phyloP scores from a whole-genome alignment of 2,797 vertebrate species.

The Benthosema pterotum region DNA sequence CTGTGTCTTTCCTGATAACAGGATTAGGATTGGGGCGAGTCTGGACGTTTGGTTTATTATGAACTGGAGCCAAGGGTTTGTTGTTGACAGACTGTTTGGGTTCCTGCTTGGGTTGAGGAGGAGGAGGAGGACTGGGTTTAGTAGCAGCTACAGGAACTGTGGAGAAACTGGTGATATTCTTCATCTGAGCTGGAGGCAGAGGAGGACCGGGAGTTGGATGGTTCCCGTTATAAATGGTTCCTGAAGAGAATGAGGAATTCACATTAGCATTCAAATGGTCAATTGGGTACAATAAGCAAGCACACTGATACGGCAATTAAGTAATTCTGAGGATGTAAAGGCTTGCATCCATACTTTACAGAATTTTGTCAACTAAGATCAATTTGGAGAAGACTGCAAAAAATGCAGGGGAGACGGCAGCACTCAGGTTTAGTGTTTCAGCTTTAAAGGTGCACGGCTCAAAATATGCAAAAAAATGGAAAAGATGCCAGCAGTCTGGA shows the following conservation, averaged over 20 bases:
- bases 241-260: constrained; percentile 36
- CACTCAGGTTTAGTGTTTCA: no score
- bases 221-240: constrained; percentile 2
- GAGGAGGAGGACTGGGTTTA: not conserved
- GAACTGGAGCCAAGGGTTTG: constrained; percentile 34
- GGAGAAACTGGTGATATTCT: constrained; percentile 45
- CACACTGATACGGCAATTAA: not conserved
- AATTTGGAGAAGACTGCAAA: no score
- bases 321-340: no score
- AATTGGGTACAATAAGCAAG: not conserved
- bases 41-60: constrained; percentile 25
- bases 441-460: no score
- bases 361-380: no score
- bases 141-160: constrained; percentile 54
- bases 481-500: no score
- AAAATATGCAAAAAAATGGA: no score
- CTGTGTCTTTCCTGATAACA: constrained; percentile 8
- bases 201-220: not conserved
- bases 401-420: no score
- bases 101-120: constrained; percentile 12
- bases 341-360: no score
- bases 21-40: constrained; percentile 15
- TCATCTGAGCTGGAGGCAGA: constrained; percentile 31
- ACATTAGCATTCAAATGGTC: not conserved
- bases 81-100: constrained; percentile 2